Base-by-base conservation (phyloP, 2,888 invertebrate genomes). In the Theodoxus fluviatilis region DNA sequence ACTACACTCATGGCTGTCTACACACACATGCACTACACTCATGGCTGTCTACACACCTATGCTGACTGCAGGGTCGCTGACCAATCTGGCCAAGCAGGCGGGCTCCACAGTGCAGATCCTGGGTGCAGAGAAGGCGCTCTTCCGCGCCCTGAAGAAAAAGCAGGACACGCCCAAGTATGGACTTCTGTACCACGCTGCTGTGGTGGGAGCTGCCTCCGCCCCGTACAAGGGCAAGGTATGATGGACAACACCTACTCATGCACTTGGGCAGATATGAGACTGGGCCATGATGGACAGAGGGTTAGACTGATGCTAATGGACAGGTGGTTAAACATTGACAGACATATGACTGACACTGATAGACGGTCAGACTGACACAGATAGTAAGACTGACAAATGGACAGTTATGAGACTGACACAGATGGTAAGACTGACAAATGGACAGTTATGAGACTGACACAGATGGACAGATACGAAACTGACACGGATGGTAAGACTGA, bases 101-200 rank as follows among this genome's bases (percentile, higher is more conserved):
- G 96, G 98, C 0, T 99, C 98, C 0, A 99, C 98, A 0, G 91
- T 99, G 6, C 98, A 99, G 89, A 98, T 99, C 80, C 91, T 98
- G 71, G 99, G 98, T 74, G 98, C 99, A 0, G 99, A 99, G 86
- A 99, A 99, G 85, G 98, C 98, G 0, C 88, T 99, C 15, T 99
- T 99, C 89, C 90, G 98, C 76, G 98, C 99, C 0, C 89, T 99
- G 25, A 99, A 99, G 88, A 95, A 97, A 0, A 96, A 96, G 84
- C 94, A 96, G 84, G 96, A 98, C 84, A 99, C 99, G 0, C 99
- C 99, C 0, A 99, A 99, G 84, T 99, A 99, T 86, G 99, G 99
- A 89, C 89, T 99, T 55, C 96, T 99, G 75, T 99, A 98, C 86
- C 98, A 99, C 86, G 93, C 98, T 0, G 94, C 94, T 82, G 88